Base-by-base conservation (phyloP, 2,797 vertebrate species). In the Gymnoscopelus braueri region DNA sequence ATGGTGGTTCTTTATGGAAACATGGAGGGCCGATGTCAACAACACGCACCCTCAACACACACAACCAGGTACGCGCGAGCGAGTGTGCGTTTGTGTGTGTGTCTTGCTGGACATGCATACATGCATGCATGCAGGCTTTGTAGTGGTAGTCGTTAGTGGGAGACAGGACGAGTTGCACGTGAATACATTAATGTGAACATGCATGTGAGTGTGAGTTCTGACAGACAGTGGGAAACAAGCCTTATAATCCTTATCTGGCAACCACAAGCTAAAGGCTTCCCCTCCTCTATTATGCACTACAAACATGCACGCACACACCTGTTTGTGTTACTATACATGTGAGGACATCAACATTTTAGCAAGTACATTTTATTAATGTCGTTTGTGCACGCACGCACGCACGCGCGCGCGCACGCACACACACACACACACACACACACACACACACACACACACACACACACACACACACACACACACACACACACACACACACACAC, bases 241-340 rank as follows among this genome's bases (percentile, higher is more conserved):
- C 53, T 35, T 53, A 66, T 83, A 71, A 71, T 73, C 54, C 53
- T 65, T 44, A 72, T 70, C 69, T 80, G 76, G 67, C 1, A 52
- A 49, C 29, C 12, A 52, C 39, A 65, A 60, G 32, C 67, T 82
- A 52, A 75, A 85, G 71, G 58, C 71, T 80, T 77, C 63, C 35
- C 69, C 80, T 86, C 80, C 80, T 88, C 67, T 84, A 89, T 84
- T 86, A 84, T 87, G 88, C 77, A 87, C 10, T 5, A 50, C 3
- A 4, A 1, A 29, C 26, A 29, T 1, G 5, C 32, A 35, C 32
- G 4, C 32, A 35, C 32, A 5, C 19, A 19, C 19, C 19, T 19
- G 19, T 19, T 19, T 19, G 1, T 19, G 1, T 19, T 19, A 19
- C 19, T 19, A 19, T 19, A 19, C 19, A 19, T 19, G 19, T 19